phyloP scores from a whole-genome alignment of 2,113 vertebrate species.

The Neodon shergylaensis region DNA sequence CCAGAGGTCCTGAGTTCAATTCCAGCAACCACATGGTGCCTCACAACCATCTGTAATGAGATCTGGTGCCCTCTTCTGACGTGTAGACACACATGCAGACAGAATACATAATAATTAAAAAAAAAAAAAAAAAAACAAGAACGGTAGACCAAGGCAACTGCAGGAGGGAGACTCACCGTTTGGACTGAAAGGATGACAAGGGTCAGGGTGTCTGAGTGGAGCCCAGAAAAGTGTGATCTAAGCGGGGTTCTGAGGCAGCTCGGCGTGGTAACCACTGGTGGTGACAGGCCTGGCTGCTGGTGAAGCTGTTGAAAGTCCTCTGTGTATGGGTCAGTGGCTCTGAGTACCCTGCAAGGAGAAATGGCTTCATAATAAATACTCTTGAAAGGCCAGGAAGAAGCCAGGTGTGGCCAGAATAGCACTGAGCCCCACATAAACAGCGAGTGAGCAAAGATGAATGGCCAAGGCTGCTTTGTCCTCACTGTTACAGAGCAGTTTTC shows the following conservation, averaged over 20 bases:
- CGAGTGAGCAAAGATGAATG: neutral
- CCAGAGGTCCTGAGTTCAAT: too few relatives aligned
- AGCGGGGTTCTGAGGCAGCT: neutral
- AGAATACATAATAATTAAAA: too few relatives aligned
- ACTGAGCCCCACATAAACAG: neutral
- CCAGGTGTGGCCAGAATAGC: neutral
- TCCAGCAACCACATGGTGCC: too few relatives aligned
- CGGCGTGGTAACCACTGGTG: neutral
- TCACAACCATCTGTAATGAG: too few relatives aligned
- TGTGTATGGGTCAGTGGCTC: neutral
- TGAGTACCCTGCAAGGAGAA: neutral
- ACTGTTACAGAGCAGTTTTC: neutral
- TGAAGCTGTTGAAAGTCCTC: neutral
- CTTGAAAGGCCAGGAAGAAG: neutral
- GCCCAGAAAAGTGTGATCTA: too few relatives aligned
- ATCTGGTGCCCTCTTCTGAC: too few relatives aligned
- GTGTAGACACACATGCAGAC: too few relatives aligned
- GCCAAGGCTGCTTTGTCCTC: neutral
- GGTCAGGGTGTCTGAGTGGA: neutral
- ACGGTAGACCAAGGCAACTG: neutral
- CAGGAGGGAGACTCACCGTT: too few relatives aligned
- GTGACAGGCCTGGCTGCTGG: neutral
- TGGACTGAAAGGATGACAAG: neutral
- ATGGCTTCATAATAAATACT: neutral
- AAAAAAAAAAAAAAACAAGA: too few relatives aligned